Percentiles rank a stretch among this genome's conserved stretches.
Conservation (phyloP, 2,113 vertebrate species). For the Condylura cristata region DNA sequence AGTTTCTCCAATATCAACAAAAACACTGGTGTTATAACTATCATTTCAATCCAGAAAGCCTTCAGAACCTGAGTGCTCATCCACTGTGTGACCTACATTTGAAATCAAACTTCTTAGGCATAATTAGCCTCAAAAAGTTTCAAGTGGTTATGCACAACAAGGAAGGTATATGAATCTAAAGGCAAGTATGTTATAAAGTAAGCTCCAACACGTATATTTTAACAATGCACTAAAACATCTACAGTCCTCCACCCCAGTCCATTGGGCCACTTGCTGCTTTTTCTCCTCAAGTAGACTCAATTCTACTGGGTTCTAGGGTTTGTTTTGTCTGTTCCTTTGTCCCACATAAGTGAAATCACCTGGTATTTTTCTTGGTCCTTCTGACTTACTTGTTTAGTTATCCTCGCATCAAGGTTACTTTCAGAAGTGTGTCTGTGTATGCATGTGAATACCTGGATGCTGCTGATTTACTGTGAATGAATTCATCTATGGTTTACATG, state of each 20-base stretch:
- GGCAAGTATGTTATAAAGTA: background rate
- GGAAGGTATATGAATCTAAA: background rate
- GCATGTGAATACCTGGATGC: background rate
- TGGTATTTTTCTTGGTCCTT: too few relatives aligned
- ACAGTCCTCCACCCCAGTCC: too few relatives aligned
- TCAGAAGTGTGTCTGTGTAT: background rate
- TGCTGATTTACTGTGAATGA: background rate
- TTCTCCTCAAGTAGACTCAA: too few relatives aligned
- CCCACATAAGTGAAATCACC: too few relatives aligned
- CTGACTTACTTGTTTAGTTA: too few relatives aligned
- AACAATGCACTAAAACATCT: too few relatives aligned
- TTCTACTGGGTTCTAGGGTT: too few relatives aligned
- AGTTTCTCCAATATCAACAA: background rate
- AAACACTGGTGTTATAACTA: background rate
- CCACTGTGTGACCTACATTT: background rate
- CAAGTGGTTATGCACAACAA: background rate
- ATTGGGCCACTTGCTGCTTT: too few relatives aligned
- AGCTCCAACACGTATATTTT: background rate
- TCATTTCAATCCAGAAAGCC: background rate
- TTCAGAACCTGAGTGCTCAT: background rate
- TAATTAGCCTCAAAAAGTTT: background rate
- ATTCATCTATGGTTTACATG: background rate
- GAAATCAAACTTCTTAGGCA: background rate
- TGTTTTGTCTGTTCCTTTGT: too few relatives aligned
- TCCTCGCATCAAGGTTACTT: background rate